These are phyloP conservation scores for Globia sparganii DNA, from an alignment of 2,888 invertebrate species.

Conservation along the genomic window DNA sequence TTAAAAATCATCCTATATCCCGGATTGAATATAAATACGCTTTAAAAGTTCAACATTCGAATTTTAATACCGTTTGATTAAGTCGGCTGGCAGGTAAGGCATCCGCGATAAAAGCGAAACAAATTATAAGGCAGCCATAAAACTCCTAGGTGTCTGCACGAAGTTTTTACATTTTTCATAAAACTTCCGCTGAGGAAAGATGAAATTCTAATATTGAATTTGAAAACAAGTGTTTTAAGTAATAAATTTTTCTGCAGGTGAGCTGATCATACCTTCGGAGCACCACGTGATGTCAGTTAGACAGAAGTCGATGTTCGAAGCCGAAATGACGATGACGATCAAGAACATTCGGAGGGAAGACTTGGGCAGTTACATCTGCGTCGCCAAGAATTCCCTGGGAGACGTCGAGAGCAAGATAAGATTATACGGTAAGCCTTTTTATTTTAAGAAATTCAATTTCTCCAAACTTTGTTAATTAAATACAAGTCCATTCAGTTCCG, in stretches of 20 bases:
- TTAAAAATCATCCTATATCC: conserved; percentile 42
- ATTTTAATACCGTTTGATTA: conserved; percentile 79
- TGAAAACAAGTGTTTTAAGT: conserved; percentile 86
- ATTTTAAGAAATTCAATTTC: conserved; percentile 37
- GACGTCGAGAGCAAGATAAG: conserved; percentile 97
- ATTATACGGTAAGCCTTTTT: conserved; percentile 93
- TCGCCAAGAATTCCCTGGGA: conserved; percentile 96
- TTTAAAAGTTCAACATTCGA: conserved; percentile 65
- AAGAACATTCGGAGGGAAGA: conserved; percentile 94
- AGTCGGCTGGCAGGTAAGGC: conserved; percentile 74
- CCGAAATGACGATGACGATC: conserved; percentile 95
- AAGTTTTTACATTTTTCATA: conserved; percentile 90
- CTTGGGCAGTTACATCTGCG: conserved; percentile 96
- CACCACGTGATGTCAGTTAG: conserved; percentile 95
- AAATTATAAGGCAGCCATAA: conserved; percentile 89
- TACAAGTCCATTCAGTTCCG: conserved; percentile 33
- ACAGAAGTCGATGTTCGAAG: conserved; percentile 95
- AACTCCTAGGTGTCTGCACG: conserved; percentile 87
- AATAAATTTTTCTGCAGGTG: conserved; percentile 91
- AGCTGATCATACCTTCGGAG: conserved; percentile 95
- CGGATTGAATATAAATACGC: conserved; percentile 64
- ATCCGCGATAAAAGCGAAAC: conserved; percentile 87
- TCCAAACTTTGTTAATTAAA: conserved; percentile 45
- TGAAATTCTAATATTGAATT: conserved; percentile 90
- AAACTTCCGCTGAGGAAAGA: conserved; percentile 85